A percentile compares a stretch with the other conserved stretches of the same genome.
phyloP scores from a whole-genome alignment of 1,140 invertebrate species.

The Drosophila rufa region DNA sequence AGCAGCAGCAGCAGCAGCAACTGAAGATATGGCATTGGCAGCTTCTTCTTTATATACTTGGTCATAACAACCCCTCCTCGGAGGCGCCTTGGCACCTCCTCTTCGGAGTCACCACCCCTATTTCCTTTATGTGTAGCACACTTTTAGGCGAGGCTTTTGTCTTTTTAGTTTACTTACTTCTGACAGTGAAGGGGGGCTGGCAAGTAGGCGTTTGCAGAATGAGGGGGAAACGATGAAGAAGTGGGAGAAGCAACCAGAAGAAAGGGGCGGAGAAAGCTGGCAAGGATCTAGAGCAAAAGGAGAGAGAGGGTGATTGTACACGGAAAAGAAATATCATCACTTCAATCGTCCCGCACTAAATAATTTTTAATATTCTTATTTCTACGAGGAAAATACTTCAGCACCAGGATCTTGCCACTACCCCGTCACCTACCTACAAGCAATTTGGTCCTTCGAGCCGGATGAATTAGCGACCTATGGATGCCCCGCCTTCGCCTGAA shows the following conservation, averaged over 20 bases:
- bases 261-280: not conserved
- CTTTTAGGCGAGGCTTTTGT: conserved; percentile 80
- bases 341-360: too few relatives aligned
- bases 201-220: conserved; percentile 29
- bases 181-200: conserved; percentile 18
- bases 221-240: not conserved
- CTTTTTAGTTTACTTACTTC: conserved; percentile 80
- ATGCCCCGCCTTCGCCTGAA: too few relatives aligned
- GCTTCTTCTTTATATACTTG: conserved; percentile 63
- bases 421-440: too few relatives aligned
- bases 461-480: too few relatives aligned
- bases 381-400: too few relatives aligned
- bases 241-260: conserved; percentile 1
- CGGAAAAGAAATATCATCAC: not conserved
- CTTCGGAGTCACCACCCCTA: conserved; percentile 18
- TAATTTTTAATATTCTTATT: too few relatives aligned
- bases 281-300: conserved; percentile 6
- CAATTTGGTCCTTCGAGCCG: too few relatives aligned
- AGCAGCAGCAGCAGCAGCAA: conserved; percentile 37
- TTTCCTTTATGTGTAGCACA: conserved; percentile 75
- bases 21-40: conserved; percentile 29
- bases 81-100: not conserved
- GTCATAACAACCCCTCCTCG: conserved; percentile 3
- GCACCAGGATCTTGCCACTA: too few relatives aligned
- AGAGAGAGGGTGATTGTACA: not conserved